phyloP scores from a whole-genome alignment of 1,140 invertebrate species.

The Geopemphigus sp. region DNA sequence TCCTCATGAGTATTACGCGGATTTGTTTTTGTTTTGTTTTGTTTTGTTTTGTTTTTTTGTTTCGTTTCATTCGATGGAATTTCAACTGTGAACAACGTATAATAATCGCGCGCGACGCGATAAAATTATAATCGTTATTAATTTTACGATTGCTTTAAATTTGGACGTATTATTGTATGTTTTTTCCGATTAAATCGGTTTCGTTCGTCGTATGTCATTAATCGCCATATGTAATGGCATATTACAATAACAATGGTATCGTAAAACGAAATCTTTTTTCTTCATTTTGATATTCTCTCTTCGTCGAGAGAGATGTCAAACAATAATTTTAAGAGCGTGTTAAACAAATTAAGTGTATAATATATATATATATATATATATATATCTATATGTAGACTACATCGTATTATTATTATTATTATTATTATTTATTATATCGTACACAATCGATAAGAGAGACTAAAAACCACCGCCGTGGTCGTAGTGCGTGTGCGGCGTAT shows the following conservation, averaged over 20 bases:
- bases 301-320: not conserved
- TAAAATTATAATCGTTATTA: no score
- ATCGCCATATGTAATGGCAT: not conserved
- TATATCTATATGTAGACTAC: no score
- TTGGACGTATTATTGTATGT: not conserved
- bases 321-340: not conserved
- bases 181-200: conserved; percentile 9
- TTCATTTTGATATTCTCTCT: not conserved
- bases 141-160: not conserved
- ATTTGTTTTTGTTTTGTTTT: no score
- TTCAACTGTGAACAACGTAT: no score
- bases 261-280: conserved; percentile 12
- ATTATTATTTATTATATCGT: not conserved
- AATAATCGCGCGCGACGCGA: no score
- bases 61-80: no score
- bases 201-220: not conserved
- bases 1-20: no score
- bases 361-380: not conserved
- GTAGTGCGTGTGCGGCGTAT: not conserved
- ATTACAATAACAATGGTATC: conserved; percentile 34
- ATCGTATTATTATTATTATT: not conserved
- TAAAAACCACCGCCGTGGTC: not conserved
- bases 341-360: not conserved
- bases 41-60: no score
- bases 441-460: conserved; percentile 13